phyloP scores from a whole-genome alignment of 2,113 vertebrate genomes.

The Lathamus discolor region DNA sequence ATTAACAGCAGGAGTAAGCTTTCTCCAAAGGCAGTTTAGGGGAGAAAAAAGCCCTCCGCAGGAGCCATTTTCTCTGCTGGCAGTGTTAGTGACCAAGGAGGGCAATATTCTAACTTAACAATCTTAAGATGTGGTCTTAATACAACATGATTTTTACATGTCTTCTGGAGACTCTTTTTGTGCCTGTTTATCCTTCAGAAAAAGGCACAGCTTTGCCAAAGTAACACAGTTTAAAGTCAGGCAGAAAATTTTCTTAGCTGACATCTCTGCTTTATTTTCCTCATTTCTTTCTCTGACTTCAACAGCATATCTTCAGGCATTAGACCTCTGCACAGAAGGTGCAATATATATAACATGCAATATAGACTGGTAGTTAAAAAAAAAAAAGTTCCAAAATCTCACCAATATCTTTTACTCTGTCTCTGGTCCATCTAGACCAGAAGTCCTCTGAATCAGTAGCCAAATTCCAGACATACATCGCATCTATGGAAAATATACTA shows the following conservation, averaged over 20 bases:
- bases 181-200: not conserved
- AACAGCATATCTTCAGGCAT: not conserved
- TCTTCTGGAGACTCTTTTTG: not conserved
- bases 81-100: not conserved
- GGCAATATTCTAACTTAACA: not conserved
- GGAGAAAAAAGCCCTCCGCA: not conserved
- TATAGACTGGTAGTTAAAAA: not conserved
- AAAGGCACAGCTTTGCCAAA: not conserved
- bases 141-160: not conserved
- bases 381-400: not conserved
- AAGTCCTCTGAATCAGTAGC: slow-evolving; percentile 76
- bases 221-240: not conserved
- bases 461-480: slow-evolving; percentile 79
- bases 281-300: not conserved
- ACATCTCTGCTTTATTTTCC: not conserved
- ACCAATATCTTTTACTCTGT: slow-evolving; percentile 79
- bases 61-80: not conserved
- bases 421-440: slow-evolving; percentile 76
- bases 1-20: not conserved
- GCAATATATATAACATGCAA: not conserved
- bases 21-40: not conserved
- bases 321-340: not conserved
- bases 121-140: not conserved
- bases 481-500: slow-evolving; percentile 82
- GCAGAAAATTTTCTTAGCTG: not conserved